Conservation (phyloP, 2,113 vertebrate species). For the Catharus bicknelli region DNA sequence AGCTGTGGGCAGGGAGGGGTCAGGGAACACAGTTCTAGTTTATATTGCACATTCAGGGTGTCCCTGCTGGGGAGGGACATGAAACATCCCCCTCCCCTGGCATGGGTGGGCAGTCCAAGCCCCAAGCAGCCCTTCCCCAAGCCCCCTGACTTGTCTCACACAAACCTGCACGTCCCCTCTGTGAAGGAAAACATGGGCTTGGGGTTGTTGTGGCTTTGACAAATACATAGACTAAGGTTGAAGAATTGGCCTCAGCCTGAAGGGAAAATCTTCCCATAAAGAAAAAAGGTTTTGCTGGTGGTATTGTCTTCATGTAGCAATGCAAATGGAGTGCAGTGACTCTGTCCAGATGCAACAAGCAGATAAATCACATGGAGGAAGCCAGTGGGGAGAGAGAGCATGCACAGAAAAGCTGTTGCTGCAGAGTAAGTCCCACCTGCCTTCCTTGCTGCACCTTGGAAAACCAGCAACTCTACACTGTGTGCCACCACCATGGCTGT, state of each 20-base stretch:
- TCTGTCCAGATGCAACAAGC: not conserved
- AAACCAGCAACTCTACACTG: rapidly evolving
- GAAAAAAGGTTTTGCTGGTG: not conserved
- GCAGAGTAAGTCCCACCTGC: not conserved
- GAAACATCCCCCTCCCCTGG: not conserved
- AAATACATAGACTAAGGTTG: not conserved
- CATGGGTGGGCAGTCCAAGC: not conserved
- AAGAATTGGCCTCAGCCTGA: not conserved
- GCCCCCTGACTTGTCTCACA: not conserved
- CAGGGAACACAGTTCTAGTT: not conserved
- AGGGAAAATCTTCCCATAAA: not conserved
- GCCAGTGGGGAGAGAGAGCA: rapidly evolving
- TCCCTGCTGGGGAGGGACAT: not conserved
- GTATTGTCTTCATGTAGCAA: not conserved
- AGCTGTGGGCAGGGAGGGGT: not conserved
- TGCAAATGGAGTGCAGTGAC: not conserved
- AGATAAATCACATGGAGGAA: not conserved
- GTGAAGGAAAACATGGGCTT: not conserved
- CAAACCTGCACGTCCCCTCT: not conserved
- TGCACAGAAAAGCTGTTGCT: not conserved
- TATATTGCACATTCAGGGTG: not conserved
- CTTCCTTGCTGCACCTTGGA: not conserved
- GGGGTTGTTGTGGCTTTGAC: not conserved
- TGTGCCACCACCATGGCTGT: rapidly evolving
- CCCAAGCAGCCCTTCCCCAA: not conserved